Evolutionary conservation across 1,140 invertebrate genomes (phyloP).

Genomic region (Bacillus rossius): DNA sequence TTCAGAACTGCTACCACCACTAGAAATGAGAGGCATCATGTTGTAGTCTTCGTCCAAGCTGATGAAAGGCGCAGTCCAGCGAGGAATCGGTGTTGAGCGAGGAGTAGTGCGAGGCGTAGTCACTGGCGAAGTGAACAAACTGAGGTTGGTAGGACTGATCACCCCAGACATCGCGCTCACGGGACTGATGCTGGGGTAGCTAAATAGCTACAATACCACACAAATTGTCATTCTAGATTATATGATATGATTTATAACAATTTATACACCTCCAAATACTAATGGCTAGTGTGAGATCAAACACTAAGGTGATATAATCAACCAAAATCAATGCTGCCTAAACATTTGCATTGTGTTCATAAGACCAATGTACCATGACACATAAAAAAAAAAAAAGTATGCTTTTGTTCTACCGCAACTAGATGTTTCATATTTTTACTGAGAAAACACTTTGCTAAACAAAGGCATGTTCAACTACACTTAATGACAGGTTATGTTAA

Average conservation of each 20-base stretch:
- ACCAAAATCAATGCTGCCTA: no score
- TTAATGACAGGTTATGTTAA: no score
- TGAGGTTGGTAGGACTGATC: slow-evolving; percentile 86
- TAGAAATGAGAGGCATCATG: slow-evolving; percentile 69
- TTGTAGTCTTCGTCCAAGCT: slow-evolving; percentile 90
- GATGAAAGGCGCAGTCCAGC: slow-evolving; percentile 86
- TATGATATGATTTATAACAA: slow-evolving; percentile 11
- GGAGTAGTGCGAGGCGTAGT: slow-evolving; percentile 61
- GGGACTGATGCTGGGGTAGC: slow-evolving; percentile 72
- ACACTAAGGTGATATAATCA: no score
- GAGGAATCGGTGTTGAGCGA: slow-evolving; percentile 57
- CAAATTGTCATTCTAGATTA: background rate
- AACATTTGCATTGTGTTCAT: no score
- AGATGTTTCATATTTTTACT: no score
- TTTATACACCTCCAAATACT: slow-evolving; percentile 1
- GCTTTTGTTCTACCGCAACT: no score
- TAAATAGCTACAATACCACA: slow-evolving; percentile 66
- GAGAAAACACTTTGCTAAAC: no score
- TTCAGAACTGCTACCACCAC: slow-evolving; percentile 47
- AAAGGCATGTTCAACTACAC: no score
- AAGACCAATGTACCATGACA: no score
- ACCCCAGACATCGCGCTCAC: slow-evolving; percentile 71
- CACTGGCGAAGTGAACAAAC: slow-evolving; percentile 76
- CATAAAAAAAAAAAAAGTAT: no score
- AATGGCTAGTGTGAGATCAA: no score